Percentiles rank a stretch among this genome's conserved stretches.
Evolutionary conservation across 2,113 vertebrate genomes (phyloP).

Genomic region (Nesoenas mayeri): DNA sequence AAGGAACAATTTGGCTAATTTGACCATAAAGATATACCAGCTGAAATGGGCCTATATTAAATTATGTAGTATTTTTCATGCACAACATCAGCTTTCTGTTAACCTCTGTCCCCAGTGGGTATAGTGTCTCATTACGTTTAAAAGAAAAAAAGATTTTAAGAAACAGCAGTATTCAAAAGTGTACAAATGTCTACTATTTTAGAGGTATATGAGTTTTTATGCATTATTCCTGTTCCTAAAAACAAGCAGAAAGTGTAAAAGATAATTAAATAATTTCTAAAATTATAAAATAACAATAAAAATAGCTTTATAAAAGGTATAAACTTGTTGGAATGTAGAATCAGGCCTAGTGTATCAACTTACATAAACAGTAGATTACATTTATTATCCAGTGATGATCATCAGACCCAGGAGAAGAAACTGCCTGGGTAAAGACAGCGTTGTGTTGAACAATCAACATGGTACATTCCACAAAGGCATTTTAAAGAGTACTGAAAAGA

Average conservation of each 20-base stretch:
- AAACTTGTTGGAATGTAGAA: neutral
- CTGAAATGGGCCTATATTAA: neutral
- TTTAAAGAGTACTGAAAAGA: neutral
- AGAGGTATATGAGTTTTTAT: neutral
- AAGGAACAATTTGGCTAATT: neutral
- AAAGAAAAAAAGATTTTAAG: neutral
- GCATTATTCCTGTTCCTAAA: neutral
- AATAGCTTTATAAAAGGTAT: neutral
- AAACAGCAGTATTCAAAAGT: neutral
- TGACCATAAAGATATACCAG: neutral
- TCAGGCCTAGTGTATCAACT: neutral
- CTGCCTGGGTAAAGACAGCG: fast-evolving
- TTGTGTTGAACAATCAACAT: neutral
- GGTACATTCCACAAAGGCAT: neutral
- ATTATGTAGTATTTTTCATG: neutral
- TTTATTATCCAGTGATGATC: neutral
- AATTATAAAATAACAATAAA: neutral
- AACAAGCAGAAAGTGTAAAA: neutral
- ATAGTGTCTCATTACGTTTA: neutral
- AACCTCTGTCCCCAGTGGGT: neutral
- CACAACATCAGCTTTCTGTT: neutral
- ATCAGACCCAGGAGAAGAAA: neutral
- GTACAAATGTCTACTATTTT: neutral
- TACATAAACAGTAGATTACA: neutral
- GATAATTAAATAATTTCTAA: neutral